Percentiles rank a stretch among this genome's conserved stretches.
Evolutionary conservation across 1,140 invertebrate species (phyloP).

Genomic region (Apolygus lucorum): DNA sequence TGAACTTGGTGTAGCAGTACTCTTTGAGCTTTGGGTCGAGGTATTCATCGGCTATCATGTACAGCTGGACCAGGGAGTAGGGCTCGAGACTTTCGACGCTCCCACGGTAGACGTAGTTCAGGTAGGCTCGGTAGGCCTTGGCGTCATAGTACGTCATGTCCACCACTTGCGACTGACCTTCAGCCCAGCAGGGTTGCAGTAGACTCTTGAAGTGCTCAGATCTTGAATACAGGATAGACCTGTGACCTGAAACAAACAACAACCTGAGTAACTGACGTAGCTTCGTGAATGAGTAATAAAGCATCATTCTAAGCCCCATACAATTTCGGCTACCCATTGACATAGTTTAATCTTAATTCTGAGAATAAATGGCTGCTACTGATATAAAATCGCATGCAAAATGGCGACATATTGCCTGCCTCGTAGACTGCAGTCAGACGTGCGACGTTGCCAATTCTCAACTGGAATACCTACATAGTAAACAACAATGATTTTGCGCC

Average conservation of each 20-base stretch:
- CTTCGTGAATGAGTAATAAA: no score
- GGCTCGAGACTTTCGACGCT: background rate
- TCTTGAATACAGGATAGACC: background rate
- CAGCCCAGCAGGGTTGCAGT: background rate
- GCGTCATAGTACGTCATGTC: background rate
- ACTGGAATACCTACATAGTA: no score
- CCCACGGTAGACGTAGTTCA: background rate
- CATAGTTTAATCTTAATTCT: no score
- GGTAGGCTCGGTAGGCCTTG: background rate
- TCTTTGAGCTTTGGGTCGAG: background rate
- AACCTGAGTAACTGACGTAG: no score
- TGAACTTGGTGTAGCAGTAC: background rate
- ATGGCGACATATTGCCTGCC: no score
- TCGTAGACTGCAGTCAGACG: no score
- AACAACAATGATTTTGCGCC: no score
- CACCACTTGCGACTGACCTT: background rate
- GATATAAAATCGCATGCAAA: no score
- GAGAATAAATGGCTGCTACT: no score
- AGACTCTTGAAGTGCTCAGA: background rate
- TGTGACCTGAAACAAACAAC: background rate
- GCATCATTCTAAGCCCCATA: no score
- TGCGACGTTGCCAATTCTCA: no score
- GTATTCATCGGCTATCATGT: background rate
- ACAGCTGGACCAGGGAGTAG: background rate
- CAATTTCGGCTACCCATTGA: no score